These are phyloP conservation scores for Polia nebulosa DNA, from an alignment of 2,888 invertebrate genomes.

Conservation along the genomic window DNA sequence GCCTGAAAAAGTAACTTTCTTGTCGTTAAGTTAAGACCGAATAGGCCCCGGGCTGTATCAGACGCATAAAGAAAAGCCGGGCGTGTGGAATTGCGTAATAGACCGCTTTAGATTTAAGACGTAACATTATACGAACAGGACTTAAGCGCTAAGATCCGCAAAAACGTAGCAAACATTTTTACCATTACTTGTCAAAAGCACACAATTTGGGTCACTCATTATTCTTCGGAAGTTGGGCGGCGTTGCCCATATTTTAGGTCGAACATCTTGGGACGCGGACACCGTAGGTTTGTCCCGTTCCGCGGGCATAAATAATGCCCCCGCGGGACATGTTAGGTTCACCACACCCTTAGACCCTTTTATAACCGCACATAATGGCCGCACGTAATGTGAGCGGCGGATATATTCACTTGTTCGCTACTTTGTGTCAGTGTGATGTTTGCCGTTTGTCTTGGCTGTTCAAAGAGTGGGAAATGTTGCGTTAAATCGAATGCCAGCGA, in stretches of 20 bases:
- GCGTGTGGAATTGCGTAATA: slow-evolving; percentile 20
- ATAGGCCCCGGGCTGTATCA: not conserved
- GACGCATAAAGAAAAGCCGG: slow-evolving; percentile 23
- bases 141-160: slow-evolving; percentile 3
- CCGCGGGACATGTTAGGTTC: slow-evolving; percentile 78
- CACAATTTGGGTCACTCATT: slow-evolving; percentile 75
- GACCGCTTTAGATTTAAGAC: slow-evolving; percentile 30
- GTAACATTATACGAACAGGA: slow-evolving; percentile 6
- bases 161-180: slow-evolving; percentile 48
- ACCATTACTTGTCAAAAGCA: slow-evolving; percentile 65
- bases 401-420: slow-evolving; percentile 64
- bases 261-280: slow-evolving; percentile 74
- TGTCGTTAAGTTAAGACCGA: slow-evolving; percentile 11
- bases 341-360: slow-evolving; percentile 79
- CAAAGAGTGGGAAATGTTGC: slow-evolving; percentile 53
- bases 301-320: slow-evolving; percentile 79
- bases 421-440: slow-evolving; percentile 60
- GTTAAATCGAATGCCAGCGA: slow-evolving; percentile 54
- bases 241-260: slow-evolving; percentile 72
- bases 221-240: slow-evolving; percentile 70
- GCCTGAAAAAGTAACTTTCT: not conserved
- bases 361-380: slow-evolving; percentile 77
- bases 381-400: slow-evolving; percentile 69
- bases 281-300: slow-evolving; percentile 68
- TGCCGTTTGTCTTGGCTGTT: slow-evolving; percentile 51